phyloP scores from a whole-genome alignment of 2,888 invertebrate species.

The Arenicola marina region DNA sequence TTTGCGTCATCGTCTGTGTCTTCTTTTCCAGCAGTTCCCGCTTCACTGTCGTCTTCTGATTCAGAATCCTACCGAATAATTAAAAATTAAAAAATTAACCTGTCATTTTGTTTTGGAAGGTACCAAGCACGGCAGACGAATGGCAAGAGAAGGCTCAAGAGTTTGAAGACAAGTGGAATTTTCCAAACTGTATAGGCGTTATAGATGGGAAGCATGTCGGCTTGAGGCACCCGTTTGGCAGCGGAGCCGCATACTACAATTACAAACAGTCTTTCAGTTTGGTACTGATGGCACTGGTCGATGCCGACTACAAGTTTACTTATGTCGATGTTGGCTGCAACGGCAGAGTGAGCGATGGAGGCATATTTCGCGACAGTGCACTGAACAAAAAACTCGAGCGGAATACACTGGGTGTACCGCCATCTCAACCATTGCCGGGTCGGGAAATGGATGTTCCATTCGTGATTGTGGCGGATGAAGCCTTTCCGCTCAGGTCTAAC shows the following conservation, averaged over 20 bases:
- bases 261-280: conserved; percentile 15
- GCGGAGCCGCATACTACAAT: conserved; percentile 14
- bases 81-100: not conserved
- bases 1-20: too few species aligned
- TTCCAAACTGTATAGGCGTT: conserved; percentile 20
- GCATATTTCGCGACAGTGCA: conserved; percentile 15
- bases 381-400: not conserved
- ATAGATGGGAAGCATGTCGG: conserved; percentile 19
- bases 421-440: not conserved
- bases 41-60: not conserved
- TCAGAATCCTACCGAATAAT: not conserved
- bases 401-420: not conserved
- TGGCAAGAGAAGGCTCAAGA: conserved; percentile 16
- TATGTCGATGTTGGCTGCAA: conserved; percentile 27
- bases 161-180: conserved; percentile 15
- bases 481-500: conserved; percentile 26
- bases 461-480: conserved; percentile 33
- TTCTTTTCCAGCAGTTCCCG: not conserved
- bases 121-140: conserved; percentile 41
- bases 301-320: conserved; percentile 17
- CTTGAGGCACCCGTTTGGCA: not conserved
- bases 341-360: conserved; percentile 30
- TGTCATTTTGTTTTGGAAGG: conserved; percentile 16
- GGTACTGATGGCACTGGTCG: conserved; percentile 20
- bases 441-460: conserved; percentile 7